Base-by-base conservation (phyloP, 2,888 invertebrate species). In the Nephrotoma appendiculata region DNA sequence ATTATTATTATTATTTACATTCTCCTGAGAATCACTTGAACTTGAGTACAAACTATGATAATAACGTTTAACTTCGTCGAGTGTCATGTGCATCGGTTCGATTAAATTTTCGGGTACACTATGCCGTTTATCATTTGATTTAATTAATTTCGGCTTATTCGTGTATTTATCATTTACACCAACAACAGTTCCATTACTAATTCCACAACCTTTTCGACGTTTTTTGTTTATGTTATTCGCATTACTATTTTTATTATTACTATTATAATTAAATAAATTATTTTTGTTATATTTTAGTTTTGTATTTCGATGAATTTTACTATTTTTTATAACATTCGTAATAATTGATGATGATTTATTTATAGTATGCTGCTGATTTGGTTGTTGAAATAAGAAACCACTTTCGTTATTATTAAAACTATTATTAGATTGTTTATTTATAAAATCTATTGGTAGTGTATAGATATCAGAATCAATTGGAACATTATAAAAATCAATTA, bases 401-500 rank as follows among this genome's bases (percentile, higher is more conserved):
- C 15, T 42, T 4, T 84, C 43, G 52, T 52, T 48, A 86, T 57
- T 42, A 86, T 43, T 52, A 45, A 92, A 87, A 89, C 91, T 88
- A 90, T 91, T 88, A 90, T 91, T 87, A 89, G 91, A 52, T 52
- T 86, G 48, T 52, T 86, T 45, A 41, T 86, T 93, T 19, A 96
- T 94, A 91, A 96, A 95, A 91, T 97, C 97, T 88, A 97, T 94
- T 57, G 97, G 97, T 87, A 97, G 95, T 12, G 97, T 96, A 90
- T 97, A 97, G 88, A 97, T 96, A 91, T 97, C 97, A 89, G 96
- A 96, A 90, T 97, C 97, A 89, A 96, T 96, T 88, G 97, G 97
- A 87, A 97, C 97, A 92, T 96, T 97, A 91, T 97, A 97, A 93
- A 97, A 95, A 91, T 96, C 96, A 52, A 95, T 94, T 87, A 96